Evolutionary conservation across 2,113 vertebrate genomes (phyloP).

Genomic region (Nesogale talazaci): DNA sequence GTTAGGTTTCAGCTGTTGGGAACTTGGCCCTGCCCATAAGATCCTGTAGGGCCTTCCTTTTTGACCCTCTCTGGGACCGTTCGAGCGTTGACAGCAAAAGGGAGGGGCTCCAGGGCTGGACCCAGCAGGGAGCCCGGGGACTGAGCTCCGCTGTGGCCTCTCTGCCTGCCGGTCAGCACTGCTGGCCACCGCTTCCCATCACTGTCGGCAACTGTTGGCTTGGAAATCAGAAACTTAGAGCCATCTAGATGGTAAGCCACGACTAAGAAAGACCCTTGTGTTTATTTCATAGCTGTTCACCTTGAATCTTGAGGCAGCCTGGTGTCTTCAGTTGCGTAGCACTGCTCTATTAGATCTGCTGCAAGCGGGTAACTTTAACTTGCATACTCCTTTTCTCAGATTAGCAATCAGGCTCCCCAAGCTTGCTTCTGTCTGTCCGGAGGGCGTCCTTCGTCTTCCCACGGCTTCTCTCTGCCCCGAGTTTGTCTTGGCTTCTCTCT

Average conservation of each 20-base stretch:
- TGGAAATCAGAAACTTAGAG: slow-evolving; percentile 58
- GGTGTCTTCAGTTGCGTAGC: neutral
- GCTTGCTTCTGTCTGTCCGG: neutral
- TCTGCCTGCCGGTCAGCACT: neutral
- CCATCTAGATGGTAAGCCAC: slow-evolving; percentile 72
- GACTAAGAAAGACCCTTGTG: neutral
- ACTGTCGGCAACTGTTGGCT: slow-evolving; percentile 39
- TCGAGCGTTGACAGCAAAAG: slow-evolving; percentile 59
- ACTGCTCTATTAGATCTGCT: neutral
- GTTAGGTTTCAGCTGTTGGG: slow-evolving; percentile 56
- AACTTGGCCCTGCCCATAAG: slow-evolving; percentile 60
- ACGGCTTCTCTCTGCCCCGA: neutral
- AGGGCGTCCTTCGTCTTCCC: neutral
- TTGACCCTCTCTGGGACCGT: slow-evolving; percentile 29
- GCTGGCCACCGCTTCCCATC: slow-evolving; percentile 54
- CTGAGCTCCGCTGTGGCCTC: slow-evolving; percentile 15
- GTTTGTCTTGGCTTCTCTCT: neutral
- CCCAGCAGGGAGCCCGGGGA: slow-evolving; percentile 2
- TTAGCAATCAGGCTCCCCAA: neutral
- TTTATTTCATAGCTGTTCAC: slow-evolving; percentile 42
- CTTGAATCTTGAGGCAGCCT: slow-evolving; percentile 11
- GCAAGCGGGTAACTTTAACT: neutral
- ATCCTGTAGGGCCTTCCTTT: slow-evolving; percentile 51
- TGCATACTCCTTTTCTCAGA: neutral
- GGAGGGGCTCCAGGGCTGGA: slow-evolving; percentile 32